A percentile compares a stretch with the other conserved stretches of the same genome.
phyloP scores from a whole-genome alignment of 2,797 vertebrate species.

The Dipus sagitta region DNA sequence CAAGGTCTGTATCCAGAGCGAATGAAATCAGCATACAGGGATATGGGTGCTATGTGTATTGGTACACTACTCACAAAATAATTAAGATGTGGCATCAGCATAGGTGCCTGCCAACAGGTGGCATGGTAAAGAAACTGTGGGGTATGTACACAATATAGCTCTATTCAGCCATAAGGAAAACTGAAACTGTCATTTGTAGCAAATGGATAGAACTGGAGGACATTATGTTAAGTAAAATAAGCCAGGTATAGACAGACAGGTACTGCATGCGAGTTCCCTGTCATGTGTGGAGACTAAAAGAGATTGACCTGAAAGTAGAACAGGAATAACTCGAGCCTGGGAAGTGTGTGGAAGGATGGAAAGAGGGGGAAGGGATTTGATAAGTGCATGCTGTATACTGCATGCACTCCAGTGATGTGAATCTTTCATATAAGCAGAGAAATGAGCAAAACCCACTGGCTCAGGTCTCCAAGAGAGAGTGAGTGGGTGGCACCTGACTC shows the following conservation, averaged over 20 bases:
- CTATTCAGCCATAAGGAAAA: not conserved
- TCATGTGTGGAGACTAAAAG: not conserved
- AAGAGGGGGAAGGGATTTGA: too few species aligned
- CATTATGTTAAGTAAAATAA: too few species aligned
- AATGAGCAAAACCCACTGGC: not conserved
- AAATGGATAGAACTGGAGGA: too few species aligned
- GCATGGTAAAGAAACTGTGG: not conserved
- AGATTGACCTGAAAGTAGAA: not conserved
- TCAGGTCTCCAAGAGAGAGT: not conserved
- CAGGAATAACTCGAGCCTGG: not conserved
- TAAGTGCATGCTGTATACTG: not conserved
- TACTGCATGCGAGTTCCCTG: fast-evolving
- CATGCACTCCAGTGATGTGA: not conserved
- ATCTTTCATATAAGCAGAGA: not conserved
- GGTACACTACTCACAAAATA: not conserved
- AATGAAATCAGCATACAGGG: too few species aligned
- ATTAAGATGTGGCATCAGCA: fast-evolving
- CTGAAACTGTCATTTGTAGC: not conserved
- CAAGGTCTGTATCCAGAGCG: too few species aligned
- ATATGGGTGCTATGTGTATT: too few species aligned
- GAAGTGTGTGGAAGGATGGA: not conserved
- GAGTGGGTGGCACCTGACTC: too few species aligned
- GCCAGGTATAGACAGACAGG: too few species aligned
- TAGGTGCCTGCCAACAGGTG: too few species aligned
- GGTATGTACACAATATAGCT: too few species aligned